phyloP scores from a whole-genome alignment of 2,888 invertebrate genomes.

The Bruchidius siliquastri region DNA sequence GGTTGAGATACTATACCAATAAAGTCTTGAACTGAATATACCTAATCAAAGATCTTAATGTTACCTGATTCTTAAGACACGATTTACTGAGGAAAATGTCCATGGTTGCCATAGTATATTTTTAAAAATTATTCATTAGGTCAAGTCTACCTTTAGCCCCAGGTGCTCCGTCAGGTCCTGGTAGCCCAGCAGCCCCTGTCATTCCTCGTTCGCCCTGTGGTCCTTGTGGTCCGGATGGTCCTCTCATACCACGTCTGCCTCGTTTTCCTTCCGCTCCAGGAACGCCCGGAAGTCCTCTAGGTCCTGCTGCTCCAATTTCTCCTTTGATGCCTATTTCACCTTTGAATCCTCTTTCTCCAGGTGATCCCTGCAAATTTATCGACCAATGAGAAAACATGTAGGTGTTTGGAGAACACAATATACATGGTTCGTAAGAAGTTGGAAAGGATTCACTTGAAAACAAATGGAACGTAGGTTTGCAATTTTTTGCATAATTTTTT shows the following conservation, averaged over 20 bases:
- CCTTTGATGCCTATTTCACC: conserved; percentile 76
- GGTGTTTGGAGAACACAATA: too few species aligned
- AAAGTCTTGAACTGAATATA: too few species aligned
- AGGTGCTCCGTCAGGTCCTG: conserved; percentile 69
- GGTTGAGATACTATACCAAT: too few species aligned
- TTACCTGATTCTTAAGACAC: too few species aligned
- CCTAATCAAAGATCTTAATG: too few species aligned
- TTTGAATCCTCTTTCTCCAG: conserved; percentile 76
- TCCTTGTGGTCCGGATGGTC: conserved; percentile 69
- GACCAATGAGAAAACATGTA: neutral
- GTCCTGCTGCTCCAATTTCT: conserved; percentile 67
- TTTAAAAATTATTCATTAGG: too few species aligned
- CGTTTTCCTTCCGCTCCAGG: conserved; percentile 76
- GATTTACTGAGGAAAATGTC: too few species aligned
- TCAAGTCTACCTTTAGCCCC: conserved; percentile 9
- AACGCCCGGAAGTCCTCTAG: conserved; percentile 70
- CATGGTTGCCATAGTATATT: too few species aligned
- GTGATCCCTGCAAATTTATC: conserved; percentile 55
- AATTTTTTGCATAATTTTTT: too few species aligned
- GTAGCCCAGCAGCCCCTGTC: conserved; percentile 62
- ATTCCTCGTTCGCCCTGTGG: conserved; percentile 70
- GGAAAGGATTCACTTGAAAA: too few species aligned
- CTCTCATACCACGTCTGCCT: conserved; percentile 72
- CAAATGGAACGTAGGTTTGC: too few species aligned
- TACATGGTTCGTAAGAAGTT: too few species aligned